Evolutionary conservation across 1,140 invertebrate species (phyloP).

Genomic region (Atopsyche davidsoni): DNA sequence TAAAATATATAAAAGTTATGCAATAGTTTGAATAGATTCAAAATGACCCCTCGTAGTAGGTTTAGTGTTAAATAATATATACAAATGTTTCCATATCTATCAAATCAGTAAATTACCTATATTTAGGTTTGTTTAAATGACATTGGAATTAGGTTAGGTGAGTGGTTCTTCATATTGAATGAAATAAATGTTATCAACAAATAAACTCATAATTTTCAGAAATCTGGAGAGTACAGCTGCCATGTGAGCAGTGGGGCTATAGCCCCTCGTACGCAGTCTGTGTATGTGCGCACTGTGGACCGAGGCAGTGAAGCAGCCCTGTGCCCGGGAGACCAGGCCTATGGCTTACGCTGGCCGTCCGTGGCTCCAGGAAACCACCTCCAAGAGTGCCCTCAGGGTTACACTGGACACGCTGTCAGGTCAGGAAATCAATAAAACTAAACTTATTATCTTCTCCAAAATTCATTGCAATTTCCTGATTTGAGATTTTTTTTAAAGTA

Average conservation of each 20-base stretch:
- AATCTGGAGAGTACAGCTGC: slow-evolving; percentile 45
- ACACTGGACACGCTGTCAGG: slow-evolving; percentile 42
- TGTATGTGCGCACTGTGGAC: slow-evolving; percentile 39
- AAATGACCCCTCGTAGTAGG: too few species aligned
- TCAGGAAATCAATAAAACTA: slow-evolving; percentile 14
- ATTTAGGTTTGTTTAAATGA: too few species aligned
- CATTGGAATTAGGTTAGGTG: too few species aligned
- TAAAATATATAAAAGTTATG: too few species aligned
- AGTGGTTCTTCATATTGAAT: too few species aligned
- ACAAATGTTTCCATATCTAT: too few species aligned
- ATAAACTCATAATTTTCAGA: slow-evolving; percentile 34
- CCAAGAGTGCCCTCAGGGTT: slow-evolving; percentile 39
- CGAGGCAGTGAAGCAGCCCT: slow-evolving; percentile 35
- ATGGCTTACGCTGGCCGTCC: slow-evolving; percentile 42
- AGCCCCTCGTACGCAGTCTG: slow-evolving; percentile 36
- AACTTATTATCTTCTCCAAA: background rate
- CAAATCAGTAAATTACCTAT: too few species aligned
- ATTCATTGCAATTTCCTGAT: background rate
- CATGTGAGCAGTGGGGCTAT: slow-evolving; percentile 44
- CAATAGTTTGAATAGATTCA: too few species aligned
- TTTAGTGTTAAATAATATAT: too few species aligned
- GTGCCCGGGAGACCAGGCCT: slow-evolving; percentile 34
- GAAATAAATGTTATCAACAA: too few species aligned
- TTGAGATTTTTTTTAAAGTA: slow-evolving; percentile 8
- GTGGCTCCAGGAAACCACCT: slow-evolving; percentile 43